Evolutionary conservation across 2,797 vertebrate genomes (phyloP).

Genomic region (Takifugu ocellatus): DNA sequence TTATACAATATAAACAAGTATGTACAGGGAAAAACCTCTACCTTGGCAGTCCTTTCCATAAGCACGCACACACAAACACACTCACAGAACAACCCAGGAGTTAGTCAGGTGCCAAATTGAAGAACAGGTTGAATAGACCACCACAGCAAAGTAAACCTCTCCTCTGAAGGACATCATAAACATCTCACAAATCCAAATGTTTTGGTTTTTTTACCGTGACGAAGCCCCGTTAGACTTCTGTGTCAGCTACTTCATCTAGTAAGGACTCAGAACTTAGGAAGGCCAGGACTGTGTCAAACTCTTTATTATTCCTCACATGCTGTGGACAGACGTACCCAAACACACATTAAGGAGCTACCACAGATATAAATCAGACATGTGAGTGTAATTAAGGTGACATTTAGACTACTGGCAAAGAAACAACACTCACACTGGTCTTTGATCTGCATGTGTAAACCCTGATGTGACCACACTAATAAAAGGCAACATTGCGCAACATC

Average conservation of each 20-base stretch:
- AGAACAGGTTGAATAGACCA: conserved; percentile 9
- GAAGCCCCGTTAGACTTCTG: conserved; percentile 78
- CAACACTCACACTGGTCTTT: not conserved
- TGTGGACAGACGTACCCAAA: conserved; percentile 43
- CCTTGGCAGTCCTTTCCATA: not conserved
- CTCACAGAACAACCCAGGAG: not conserved
- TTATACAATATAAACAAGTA: not conserved
- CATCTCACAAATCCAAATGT: conserved; percentile 5
- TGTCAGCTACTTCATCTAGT: conserved; percentile 84
- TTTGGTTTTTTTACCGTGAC: conserved; percentile 74
- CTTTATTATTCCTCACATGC: conserved; percentile 70
- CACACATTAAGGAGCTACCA: conserved; percentile 1
- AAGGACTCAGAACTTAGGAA: conserved; percentile 84
- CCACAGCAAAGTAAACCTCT: conserved; percentile 26
- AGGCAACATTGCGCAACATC: not conserved
- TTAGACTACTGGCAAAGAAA: not conserved
- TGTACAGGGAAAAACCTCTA: not conserved
- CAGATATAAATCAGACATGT: not conserved
- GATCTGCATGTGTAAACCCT: not conserved
- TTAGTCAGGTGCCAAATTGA: conserved; percentile 23
- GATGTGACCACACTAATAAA: conserved; percentile 18
- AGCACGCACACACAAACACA: conserved; percentile 1
- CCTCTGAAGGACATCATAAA: conserved; percentile 22
- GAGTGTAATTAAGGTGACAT: not conserved
- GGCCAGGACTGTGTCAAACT: conserved; percentile 69